These are phyloP conservation scores for Rousettus madagascariensis DNA, from an alignment of 2,797 vertebrate species.

Conservation along the genomic window DNA sequence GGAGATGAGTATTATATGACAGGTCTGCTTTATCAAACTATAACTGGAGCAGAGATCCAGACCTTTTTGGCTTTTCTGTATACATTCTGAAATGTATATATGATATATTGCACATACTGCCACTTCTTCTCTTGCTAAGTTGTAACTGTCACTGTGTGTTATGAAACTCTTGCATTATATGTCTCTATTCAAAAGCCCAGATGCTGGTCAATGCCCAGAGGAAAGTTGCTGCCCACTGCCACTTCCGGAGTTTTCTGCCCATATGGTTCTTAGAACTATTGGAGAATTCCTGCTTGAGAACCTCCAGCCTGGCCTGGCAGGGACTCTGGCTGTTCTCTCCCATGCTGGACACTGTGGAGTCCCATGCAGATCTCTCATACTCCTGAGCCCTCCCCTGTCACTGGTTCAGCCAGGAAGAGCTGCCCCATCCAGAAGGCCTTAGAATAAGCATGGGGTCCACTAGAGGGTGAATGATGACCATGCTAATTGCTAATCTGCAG, in stretches of 20 bases:
- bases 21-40: neutral
- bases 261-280: neutral
- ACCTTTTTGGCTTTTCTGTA: neutral
- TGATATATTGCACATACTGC: neutral
- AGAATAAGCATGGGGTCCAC: too few relatives aligned
- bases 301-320: neutral
- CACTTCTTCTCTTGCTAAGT: neutral
- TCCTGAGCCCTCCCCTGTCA: neutral
- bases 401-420: neutral
- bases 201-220: neutral
- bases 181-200: neutral
- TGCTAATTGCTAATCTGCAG: too few relatives aligned
- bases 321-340: neutral
- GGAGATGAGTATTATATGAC: neutral
- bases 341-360: too few relatives aligned
- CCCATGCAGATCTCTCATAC: rapidly evolving
- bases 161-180: neutral
- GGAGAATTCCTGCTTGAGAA: neutral
- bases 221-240: neutral
- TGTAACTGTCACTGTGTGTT: neutral
- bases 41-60: neutral
- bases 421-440: too few relatives aligned
- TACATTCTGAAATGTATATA: neutral
- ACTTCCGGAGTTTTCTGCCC: neutral
- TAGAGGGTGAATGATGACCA: too few relatives aligned